Percentiles rank a stretch among this genome's conserved stretches.
Evolutionary conservation across 1,140 invertebrate genomes (phyloP).

Genomic region (Heliconius hewitsoni): DNA sequence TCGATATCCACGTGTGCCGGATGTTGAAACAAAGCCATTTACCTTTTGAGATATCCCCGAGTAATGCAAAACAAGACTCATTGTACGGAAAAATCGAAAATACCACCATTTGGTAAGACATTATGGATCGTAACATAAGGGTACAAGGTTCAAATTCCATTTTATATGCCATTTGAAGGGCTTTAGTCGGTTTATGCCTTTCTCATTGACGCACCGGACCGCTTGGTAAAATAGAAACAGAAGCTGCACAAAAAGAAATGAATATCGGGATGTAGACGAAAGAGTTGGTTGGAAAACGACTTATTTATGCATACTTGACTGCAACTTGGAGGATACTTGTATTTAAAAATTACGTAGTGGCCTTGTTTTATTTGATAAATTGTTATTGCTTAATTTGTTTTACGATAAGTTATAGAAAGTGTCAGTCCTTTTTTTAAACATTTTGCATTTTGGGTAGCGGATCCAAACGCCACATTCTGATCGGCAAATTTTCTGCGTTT

Average conservation of each 20-base stretch:
- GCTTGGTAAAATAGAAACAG: slow-evolving; percentile 70
- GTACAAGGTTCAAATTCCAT: neutral
- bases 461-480: neutral
- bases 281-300: slow-evolving; percentile 41
- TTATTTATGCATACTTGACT: slow-evolving; percentile 36
- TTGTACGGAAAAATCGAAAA: slow-evolving; percentile 40
- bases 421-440: neutral
- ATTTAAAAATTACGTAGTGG: neutral
- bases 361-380: neutral
- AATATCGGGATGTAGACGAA: slow-evolving; percentile 63
- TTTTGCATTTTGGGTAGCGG: neutral
- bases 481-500: too few relatives aligned
- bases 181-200: slow-evolving; percentile 51
- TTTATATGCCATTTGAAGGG: slow-evolving; percentile 45
- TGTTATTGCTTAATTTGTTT: too few relatives aligned
- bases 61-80: slow-evolving; percentile 60
- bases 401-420: too few relatives aligned
- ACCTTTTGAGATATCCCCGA: slow-evolving; percentile 61
- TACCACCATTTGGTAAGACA: neutral
- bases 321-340: neutral
- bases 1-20: slow-evolving; percentile 69
- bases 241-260: slow-evolving; percentile 67
- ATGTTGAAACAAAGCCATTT: slow-evolving; percentile 68
- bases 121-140: slow-evolving; percentile 33
- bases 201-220: slow-evolving; percentile 60